These are phyloP conservation scores for Cebidichthys violaceus DNA, from an alignment of 2,113 vertebrate genomes.

Conservation along the genomic window DNA sequence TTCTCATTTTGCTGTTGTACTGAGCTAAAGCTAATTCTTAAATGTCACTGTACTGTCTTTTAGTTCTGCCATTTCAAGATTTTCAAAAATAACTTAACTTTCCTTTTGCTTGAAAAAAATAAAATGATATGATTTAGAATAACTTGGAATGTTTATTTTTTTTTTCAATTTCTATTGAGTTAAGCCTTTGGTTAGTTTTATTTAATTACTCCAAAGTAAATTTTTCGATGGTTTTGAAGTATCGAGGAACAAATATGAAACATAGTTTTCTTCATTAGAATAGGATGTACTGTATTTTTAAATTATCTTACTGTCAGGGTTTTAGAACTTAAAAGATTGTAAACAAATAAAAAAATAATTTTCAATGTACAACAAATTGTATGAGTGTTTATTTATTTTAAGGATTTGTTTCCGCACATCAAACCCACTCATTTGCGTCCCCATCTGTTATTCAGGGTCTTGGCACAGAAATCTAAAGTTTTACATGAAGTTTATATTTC, in stretches of 20 bases:
- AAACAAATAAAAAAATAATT: background rate
- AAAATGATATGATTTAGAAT: background rate
- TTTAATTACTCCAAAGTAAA: background rate
- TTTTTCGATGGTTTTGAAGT: background rate
- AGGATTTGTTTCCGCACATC: conserved; percentile 24
- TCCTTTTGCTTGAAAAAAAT: background rate
- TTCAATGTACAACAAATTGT: background rate
- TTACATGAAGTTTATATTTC: background rate
- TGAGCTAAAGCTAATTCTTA: background rate
- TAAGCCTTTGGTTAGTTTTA: background rate
- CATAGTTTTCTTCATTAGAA: background rate
- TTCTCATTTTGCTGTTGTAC: background rate
- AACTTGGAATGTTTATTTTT: background rate
- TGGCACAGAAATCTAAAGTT: conserved; percentile 35
- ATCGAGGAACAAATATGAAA: background rate
- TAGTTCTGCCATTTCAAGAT: background rate
- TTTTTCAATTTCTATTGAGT: background rate
- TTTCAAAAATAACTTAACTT: background rate
- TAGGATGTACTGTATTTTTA: background rate
- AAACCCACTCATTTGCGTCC: conserved; percentile 38
- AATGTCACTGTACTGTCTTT: background rate
- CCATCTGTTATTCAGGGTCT: conserved; percentile 51
- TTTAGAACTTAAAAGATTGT: background rate
- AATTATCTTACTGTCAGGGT: background rate
- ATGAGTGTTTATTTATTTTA: conserved; percentile 44